phyloP scores from a whole-genome alignment of 2,888 invertebrate genomes.

The Dasysyrphus tricinctus region DNA sequence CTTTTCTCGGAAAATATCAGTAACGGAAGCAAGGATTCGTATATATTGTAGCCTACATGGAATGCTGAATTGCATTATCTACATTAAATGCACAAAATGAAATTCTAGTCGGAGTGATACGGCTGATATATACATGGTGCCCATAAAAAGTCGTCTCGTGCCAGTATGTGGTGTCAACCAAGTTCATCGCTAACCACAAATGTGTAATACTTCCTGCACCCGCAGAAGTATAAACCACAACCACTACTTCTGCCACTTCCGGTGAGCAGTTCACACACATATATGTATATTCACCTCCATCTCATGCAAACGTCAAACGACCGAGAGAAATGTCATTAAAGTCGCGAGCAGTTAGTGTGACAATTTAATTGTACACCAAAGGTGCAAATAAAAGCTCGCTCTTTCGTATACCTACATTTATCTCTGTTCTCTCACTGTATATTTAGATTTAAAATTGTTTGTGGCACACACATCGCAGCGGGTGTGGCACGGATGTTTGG shows the following conservation, averaged over 20 bases:
- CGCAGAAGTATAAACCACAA: constrained; percentile 68
- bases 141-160: constrained; percentile 58
- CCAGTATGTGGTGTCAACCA: constrained; percentile 53
- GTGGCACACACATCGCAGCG: constrained; percentile 17
- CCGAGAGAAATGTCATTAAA: constrained; percentile 67
- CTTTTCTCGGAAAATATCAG: constrained; percentile 21
- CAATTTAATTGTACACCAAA: constrained; percentile 74
- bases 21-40: constrained; percentile 8
- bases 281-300: not conserved
- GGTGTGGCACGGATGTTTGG: constrained; percentile 60
- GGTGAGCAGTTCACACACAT: constrained; percentile 19
- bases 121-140: not conserved
- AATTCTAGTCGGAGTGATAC: constrained; percentile 39
- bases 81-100: constrained; percentile 64
- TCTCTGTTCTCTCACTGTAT: not conserved
- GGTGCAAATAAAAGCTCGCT: constrained; percentile 65
- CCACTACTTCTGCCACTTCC: constrained; percentile 54
- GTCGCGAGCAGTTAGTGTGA: constrained; percentile 71
- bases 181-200: constrained; percentile 69
- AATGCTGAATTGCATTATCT: constrained; percentile 55
- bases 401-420: not conserved
- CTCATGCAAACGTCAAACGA: constrained; percentile 35
- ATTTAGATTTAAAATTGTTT: constrained; percentile 52
- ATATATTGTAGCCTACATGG: constrained; percentile 33
- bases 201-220: constrained; percentile 61